These are phyloP conservation scores for Galagoides demidoff DNA, from an alignment of 2,797 vertebrate genomes.

Conservation along the genomic window DNA sequence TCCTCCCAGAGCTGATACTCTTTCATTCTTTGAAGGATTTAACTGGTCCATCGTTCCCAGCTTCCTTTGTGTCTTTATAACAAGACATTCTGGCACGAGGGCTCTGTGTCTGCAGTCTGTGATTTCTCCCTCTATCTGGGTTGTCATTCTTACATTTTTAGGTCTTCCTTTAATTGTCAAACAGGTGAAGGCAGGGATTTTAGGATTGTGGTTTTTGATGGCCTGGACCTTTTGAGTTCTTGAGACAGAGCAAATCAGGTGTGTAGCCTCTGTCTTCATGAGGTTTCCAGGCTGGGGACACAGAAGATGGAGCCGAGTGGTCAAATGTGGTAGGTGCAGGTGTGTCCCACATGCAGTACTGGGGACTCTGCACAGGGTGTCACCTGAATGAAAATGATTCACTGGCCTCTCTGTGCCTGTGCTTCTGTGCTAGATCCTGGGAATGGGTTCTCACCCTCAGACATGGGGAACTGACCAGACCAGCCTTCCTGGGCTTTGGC, in stretches of 20 bases:
- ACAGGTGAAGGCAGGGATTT: neutral
- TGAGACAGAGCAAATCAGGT: neutral
- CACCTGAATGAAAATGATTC: no score
- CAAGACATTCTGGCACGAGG: rapidly evolving
- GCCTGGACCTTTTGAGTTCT: neutral
- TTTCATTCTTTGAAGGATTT: neutral
- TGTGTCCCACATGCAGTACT: neutral
- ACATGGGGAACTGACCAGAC: rapidly evolving
- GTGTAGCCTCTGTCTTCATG: neutral
- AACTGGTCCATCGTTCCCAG: rapidly evolving
- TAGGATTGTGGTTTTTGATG: neutral
- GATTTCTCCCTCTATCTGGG: no score
- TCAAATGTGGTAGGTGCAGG: rapidly evolving
- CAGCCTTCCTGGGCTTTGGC: rapidly evolving
- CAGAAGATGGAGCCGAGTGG: rapidly evolving
- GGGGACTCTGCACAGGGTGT: neutral
- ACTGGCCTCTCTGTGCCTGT: rapidly evolving
- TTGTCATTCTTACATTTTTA: neutral
- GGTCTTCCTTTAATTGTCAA: neutral
- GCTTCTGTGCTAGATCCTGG: neutral
- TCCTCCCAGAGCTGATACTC: rapidly evolving
- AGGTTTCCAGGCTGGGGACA: neutral
- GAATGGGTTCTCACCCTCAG: rapidly evolving
- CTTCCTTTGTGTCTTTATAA: rapidly evolving
- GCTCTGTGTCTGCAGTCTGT: rapidly evolving